Conservation (phyloP, 2,113 vertebrate species). For the Salvelinus sp. region DNA sequence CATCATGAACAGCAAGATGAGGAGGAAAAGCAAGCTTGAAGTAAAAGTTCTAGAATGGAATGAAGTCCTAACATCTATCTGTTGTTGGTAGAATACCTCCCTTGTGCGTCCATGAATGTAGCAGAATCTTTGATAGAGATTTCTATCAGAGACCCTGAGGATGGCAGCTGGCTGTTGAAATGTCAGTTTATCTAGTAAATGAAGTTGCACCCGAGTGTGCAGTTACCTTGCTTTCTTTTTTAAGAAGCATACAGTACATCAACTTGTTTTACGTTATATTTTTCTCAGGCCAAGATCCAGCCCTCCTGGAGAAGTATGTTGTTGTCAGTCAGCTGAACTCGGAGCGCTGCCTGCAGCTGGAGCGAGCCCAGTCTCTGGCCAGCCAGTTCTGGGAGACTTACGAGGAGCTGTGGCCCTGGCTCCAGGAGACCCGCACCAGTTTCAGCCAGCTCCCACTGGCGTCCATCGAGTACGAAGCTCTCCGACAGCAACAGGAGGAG, state of each 20-base stretch:
- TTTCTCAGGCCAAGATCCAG: constrained; percentile 83
- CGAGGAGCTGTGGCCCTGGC: constrained; percentile 95
- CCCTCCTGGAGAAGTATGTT: constrained; percentile 82
- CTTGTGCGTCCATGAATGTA: no score
- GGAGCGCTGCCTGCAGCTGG: constrained; percentile 92
- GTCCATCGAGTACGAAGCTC: constrained; percentile 90
- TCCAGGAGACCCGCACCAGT: constrained; percentile 82
- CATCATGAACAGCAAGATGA: constrained; percentile 83
- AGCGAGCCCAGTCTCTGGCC: constrained; percentile 89
- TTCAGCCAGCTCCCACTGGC: constrained; percentile 86
- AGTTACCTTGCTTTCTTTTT: constrained; percentile 13
- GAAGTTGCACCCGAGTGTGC: not conserved
- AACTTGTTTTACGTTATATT: constrained; percentile 5
- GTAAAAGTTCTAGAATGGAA: constrained; percentile 60
- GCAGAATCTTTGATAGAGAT: not conserved
- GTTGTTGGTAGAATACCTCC: no score
- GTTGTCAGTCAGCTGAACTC: constrained; percentile 89
- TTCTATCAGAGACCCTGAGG: no score
- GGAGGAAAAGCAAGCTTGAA: constrained; percentile 84
- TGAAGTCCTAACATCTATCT: no score
- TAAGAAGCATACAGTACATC: not conserved
- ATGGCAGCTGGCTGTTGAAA: not conserved
- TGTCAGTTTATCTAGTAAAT: not conserved
- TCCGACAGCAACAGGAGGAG: constrained; percentile 93
- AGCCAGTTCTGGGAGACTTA: constrained; percentile 97